Conservation (phyloP, 2,888 invertebrate species). For the Chrysopilus asiliformis region DNA sequence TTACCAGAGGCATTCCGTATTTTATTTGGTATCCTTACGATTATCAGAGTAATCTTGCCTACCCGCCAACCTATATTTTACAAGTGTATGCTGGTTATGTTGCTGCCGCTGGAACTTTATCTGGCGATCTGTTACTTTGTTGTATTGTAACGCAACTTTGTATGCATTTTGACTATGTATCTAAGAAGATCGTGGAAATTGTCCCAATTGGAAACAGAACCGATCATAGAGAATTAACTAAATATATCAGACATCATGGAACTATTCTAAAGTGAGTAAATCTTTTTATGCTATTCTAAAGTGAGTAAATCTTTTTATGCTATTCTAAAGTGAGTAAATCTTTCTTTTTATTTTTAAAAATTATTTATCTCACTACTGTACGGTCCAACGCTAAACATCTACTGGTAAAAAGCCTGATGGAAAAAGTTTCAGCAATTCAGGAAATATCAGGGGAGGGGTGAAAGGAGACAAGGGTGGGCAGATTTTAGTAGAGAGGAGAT, state of each 20-base stretch:
- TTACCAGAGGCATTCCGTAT: conserved; percentile 11
- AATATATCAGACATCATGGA: conserved; percentile 22
- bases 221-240: conserved; percentile 18
- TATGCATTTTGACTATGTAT: conserved; percentile 27
- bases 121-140: conserved; percentile 26
- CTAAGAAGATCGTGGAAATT: conserved; percentile 16
- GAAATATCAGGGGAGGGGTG: too few relatives aligned
- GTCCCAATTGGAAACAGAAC: conserved; percentile 11
- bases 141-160: conserved; percentile 24
- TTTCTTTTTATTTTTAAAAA: too few relatives aligned
- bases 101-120: conserved; percentile 22
- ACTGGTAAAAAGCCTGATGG: too few relatives aligned
- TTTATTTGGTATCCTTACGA: conserved; percentile 16
- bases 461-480: too few relatives aligned
- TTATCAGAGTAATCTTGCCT: conserved; percentile 8
- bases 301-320: too few relatives aligned
- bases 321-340: too few relatives aligned
- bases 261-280: conserved; percentile 17
- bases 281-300: conserved; percentile 13
- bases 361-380: too few relatives aligned
- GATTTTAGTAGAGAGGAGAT: too few relatives aligned
- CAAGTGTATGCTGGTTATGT: conserved; percentile 23
- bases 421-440: too few relatives aligned
- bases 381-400: too few relatives aligned
- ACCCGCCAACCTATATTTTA: conserved; percentile 20